Conservation (phyloP, 2,113 vertebrate species). For the Onychostoma macrolepis region DNA sequence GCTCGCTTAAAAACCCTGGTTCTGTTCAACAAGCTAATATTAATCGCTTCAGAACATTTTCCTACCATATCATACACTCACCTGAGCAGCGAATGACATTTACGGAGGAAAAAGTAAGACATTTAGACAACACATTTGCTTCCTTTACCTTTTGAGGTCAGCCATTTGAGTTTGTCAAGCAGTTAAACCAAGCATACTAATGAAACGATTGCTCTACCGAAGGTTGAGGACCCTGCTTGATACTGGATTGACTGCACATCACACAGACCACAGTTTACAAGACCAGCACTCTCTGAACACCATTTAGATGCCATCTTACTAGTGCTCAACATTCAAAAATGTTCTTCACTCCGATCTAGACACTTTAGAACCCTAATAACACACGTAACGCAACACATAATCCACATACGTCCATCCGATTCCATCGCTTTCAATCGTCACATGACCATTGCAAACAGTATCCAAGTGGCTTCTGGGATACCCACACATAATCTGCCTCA, state of each 20-base stretch:
- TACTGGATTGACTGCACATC: constrained; percentile 36
- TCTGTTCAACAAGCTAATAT: constrained; percentile 45
- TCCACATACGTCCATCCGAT: constrained; percentile 6
- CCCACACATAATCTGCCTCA: not conserved
- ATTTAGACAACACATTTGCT: constrained; percentile 22
- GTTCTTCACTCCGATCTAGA: constrained; percentile 2
- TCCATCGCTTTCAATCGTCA: not conserved
- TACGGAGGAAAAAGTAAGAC: constrained; percentile 40
- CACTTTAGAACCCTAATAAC: not conserved
- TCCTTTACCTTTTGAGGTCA: constrained; percentile 25
- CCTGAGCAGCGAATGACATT: constrained; percentile 42
- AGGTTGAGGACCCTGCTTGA: constrained; percentile 23
- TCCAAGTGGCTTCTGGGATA: not conserved
- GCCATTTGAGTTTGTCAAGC: constrained; percentile 20
- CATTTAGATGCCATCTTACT: not conserved
- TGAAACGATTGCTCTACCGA: constrained; percentile 38
- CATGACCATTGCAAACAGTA: not conserved
- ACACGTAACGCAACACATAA: not conserved
- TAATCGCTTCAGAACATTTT: constrained; percentile 20
- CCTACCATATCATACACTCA: constrained; percentile 7
- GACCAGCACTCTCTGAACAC: not conserved
- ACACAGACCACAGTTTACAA: constrained; percentile 10
- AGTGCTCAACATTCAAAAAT: constrained; percentile 25
- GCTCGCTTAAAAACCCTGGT: constrained; percentile 46
- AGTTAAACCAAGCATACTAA: constrained; percentile 28